phyloP scores from a whole-genome alignment of 92 coral and sea anemone species.

The Virgularia gustaviana region DNA sequence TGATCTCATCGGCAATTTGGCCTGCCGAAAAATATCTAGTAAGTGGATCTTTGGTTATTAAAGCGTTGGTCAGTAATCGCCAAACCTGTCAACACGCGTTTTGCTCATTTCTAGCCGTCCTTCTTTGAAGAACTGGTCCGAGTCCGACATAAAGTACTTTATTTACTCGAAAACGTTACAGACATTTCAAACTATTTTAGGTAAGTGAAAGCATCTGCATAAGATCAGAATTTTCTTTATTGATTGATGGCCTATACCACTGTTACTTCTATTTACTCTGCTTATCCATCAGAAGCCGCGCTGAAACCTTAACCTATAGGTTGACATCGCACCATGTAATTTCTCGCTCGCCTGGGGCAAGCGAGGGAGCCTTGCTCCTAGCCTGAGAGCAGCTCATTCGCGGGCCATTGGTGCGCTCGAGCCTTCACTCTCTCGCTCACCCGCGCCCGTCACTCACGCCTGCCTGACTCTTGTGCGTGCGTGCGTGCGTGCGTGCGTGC shows the following conservation, averaged over 20 bases:
- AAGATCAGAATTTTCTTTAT: background rate
- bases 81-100: background rate
- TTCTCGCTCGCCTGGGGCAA: too few species aligned
- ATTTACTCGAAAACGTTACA: conserved; percentile 24
- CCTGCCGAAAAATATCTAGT: conserved; percentile 30
- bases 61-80: background rate
- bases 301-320: too few species aligned
- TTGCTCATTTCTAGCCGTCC: conserved; percentile 6
- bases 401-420: too few species aligned
- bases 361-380: too few species aligned
- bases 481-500: background rate
- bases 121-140: conserved; percentile 27
- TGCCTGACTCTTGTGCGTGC: background rate
- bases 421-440: too few species aligned
- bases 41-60: background rate
- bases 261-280: background rate
- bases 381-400: too few species aligned
- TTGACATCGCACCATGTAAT: too few species aligned
- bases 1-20: conserved; percentile 34
- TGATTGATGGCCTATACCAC: background rate
- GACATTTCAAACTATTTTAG: conserved; percentile 30
- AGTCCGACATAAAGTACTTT: conserved; percentile 21
- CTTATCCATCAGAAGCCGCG: too few species aligned
- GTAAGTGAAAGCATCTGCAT: background rate
- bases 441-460: background rate